Base-by-base conservation (phyloP, 2,797 vertebrate species). In the Rhodeus uyekii region DNA sequence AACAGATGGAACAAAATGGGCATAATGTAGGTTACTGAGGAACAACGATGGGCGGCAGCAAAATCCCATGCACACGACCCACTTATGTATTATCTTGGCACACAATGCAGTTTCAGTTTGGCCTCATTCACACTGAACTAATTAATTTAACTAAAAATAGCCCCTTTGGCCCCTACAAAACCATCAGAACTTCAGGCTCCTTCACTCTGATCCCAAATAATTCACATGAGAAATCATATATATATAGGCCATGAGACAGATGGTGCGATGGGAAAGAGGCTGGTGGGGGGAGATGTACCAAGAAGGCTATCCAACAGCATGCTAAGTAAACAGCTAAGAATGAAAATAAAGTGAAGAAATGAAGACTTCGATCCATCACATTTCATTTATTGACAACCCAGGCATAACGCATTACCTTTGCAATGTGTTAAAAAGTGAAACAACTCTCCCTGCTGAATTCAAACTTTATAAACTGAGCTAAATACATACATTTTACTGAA, bases 121-220 rank as follows among this genome's bases (percentile, higher is more conserved):
- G 88, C 93, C 92, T 93, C 90, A 87, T 94, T 95, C 87, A 87
- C 71, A 86, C 81, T 91, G 93, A 87, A 91, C 94, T 93, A 94
- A 94, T 95, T 95, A 95, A 93, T 93, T 91, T 88, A 90, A 89
- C 90, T 88, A 90, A 80, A 95, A 93, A 95, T 95, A 95, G 93
- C 90, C 83, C 86, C 29, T 53, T 64, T 81, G 83, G 69, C 83
- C 80, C 48, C 69, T 60, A 76, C 78, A 83, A 75, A 53, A 76
- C 76, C 88, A 90, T 89, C 55, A 89, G 81, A 86, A 91, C 91
- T 65, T 65, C 72, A 80, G 76, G 53, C 65, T 76, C 46, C 84
- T 76, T 55, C 61, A 50, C 78, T 76, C 85, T 53, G 39, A 60
- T 68, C 79, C 74, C 80, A 79, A 85, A 82, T 48, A 85, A 85